These are phyloP conservation scores for Caenorhabditis sinica DNA, from an alignment of 2,888 invertebrate genomes.

Conservation along the genomic window DNA sequence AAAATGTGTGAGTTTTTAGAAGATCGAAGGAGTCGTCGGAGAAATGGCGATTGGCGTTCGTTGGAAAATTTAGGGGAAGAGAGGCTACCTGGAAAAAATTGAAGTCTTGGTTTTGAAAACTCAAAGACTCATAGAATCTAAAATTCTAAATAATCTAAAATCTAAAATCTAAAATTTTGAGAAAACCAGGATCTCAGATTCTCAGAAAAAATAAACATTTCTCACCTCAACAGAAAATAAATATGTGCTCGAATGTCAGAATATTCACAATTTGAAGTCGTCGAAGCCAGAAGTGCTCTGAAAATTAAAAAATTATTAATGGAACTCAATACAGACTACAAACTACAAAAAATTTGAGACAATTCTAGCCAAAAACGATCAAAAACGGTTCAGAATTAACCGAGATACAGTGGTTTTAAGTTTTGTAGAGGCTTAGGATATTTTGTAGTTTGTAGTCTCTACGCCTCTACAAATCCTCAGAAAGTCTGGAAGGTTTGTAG, in stretches of 20 bases:
- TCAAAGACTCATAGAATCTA: too few species aligned
- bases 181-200: neutral
- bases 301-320: neutral
- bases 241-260: slow-evolving; percentile 20
- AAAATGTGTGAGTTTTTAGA: neutral
- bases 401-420: neutral
- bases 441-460: slow-evolving; percentile 22
- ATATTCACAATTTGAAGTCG: slow-evolving; percentile 53
- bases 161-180: neutral
- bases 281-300: slow-evolving; percentile 60
- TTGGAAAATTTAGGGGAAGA: neutral
- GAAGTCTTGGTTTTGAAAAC: too few species aligned
- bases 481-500: neutral
- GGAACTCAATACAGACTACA: neutral
- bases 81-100: slow-evolving; percentile 38
- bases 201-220: neutral
- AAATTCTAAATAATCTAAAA: too few species aligned
- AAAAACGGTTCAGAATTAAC: neutral
- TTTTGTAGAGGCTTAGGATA: neutral
- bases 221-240: slow-evolving; percentile 30
- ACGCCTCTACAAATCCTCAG: neutral
- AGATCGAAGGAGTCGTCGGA: neutral
- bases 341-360: neutral
- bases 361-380: neutral
- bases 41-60: neutral